Percentiles rank a stretch among this genome's conserved stretches.
phyloP scores from a whole-genome alignment of 2,888 invertebrate genomes.

The Xylota segnis region DNA sequence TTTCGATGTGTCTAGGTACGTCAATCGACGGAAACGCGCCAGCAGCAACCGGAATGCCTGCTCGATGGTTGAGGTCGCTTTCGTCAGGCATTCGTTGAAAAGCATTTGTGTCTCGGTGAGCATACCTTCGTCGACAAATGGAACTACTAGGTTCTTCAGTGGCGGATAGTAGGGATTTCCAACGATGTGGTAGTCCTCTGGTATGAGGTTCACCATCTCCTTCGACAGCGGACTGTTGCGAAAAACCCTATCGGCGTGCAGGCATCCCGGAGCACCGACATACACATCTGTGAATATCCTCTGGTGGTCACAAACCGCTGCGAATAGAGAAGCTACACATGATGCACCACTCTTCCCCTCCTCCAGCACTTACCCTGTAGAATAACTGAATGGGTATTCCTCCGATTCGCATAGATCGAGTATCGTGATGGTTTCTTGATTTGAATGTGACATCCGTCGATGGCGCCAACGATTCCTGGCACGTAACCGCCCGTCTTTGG shows the following conservation, averaged over 20 bases:
- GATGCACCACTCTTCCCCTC: neutral
- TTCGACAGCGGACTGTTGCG: conserved; percentile 60
- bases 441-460: conserved; percentile 59
- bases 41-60: conserved; percentile 41
- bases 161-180: conserved; percentile 29
- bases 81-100: conserved; percentile 40
- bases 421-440: conserved; percentile 64
- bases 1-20: conserved; percentile 55
- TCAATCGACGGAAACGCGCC: conserved; percentile 46
- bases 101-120: conserved; percentile 26
- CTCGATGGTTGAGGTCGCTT: neutral
- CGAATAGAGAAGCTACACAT: neutral
- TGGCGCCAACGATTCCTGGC: conserved; percentile 59
- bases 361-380: conserved; percentile 36
- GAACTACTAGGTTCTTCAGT: conserved; percentile 46
- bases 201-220: conserved; percentile 22
- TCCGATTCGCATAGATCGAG: conserved; percentile 59
- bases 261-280: conserved; percentile 58
- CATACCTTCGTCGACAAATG: conserved; percentile 6
- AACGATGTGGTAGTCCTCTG: conserved; percentile 61
- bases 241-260: conserved; percentile 43
- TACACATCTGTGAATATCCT: conserved; percentile 60
- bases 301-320: conserved; percentile 66
- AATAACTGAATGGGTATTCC: conserved; percentile 47
- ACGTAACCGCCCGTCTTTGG: conserved; percentile 51